These are phyloP conservation scores for Melanotus villosus DNA, from an alignment of 2,888 invertebrate species.

Conservation along the genomic window DNA sequence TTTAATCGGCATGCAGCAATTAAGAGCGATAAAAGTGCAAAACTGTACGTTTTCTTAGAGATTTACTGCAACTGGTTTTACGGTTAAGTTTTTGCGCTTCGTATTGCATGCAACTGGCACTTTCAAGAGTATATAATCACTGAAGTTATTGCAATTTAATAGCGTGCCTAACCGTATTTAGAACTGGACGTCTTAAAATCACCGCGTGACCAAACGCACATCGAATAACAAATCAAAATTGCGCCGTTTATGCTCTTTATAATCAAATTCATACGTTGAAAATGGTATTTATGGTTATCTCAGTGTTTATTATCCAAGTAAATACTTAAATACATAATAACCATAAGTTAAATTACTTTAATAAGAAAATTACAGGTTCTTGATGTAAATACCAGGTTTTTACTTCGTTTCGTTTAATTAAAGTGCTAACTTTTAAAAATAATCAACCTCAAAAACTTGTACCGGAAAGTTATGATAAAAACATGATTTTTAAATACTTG, in stretches of 20 bases:
- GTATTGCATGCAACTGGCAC: slow-evolving; percentile 7
- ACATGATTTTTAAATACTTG: too few species aligned
- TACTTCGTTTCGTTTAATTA: neutral
- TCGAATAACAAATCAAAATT: neutral
- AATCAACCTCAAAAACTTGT: too few species aligned
- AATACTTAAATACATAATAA: neutral
- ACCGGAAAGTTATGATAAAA: too few species aligned
- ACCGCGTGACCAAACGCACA: slow-evolving; percentile 4
- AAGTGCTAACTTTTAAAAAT: too few species aligned
- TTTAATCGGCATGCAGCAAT: slow-evolving; percentile 17
- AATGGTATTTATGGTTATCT: neutral
- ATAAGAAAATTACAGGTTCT: neutral
- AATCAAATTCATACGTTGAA: neutral
- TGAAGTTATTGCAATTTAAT: slow-evolving; percentile 18
- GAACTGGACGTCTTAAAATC: slow-evolving; percentile 15
- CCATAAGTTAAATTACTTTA: neutral
- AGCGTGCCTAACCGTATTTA: slow-evolving; percentile 21
- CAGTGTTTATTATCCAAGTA: neutral
- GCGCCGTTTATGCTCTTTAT: neutral
- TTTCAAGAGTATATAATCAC: slow-evolving; percentile 1
- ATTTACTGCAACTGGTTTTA: slow-evolving; percentile 28
- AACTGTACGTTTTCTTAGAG: slow-evolving; percentile 5
- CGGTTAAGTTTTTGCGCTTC: slow-evolving; percentile 16
- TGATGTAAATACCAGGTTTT: neutral
- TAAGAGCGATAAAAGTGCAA: slow-evolving; percentile 23